Conservation (phyloP, 2,113 vertebrate species). For the Coptodon bakossiorum region DNA sequence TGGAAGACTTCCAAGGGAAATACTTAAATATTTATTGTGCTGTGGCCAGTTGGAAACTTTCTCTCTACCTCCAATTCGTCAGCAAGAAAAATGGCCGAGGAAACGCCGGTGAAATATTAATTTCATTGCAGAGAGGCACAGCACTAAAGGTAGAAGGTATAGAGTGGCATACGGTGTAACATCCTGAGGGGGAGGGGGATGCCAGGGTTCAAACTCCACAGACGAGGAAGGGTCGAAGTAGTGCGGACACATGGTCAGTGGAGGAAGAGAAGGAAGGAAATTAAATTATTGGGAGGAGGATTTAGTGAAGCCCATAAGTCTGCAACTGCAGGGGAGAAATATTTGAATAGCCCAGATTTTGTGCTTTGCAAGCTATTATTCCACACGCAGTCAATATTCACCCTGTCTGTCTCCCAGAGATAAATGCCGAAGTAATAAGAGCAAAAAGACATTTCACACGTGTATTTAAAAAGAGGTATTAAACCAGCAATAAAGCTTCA, state of each 20-base stretch:
- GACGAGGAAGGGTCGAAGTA: neutral
- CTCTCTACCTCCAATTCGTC: constrained; percentile 20
- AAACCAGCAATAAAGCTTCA: neutral
- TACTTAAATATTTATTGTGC: constrained; percentile 60
- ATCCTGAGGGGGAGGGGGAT: constrained; percentile 24
- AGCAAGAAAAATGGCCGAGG: constrained; percentile 35
- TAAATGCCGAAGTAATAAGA: constrained; percentile 24
- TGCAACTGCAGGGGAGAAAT: constrained; percentile 32
- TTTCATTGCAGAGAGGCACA: constrained; percentile 2
- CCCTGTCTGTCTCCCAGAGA: constrained; percentile 17
- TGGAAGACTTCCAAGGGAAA: constrained; percentile 47
- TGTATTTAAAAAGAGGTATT: neutral
- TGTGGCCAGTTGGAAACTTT: constrained; percentile 38
- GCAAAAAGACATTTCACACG: constrained; percentile 19
- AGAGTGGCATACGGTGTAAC: constrained; percentile 20
- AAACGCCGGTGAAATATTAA: constrained; percentile 55
- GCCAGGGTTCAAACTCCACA: neutral
- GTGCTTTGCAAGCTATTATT: constrained; percentile 48
- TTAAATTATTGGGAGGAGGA: constrained; percentile 38
- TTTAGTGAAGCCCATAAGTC: constrained; percentile 35
- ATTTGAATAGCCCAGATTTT: constrained; percentile 43
- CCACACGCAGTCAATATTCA: constrained; percentile 31
- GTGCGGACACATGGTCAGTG: neutral
- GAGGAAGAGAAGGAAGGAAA: constrained; percentile 12
- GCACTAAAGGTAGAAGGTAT: neutral